Evolutionary conservation across 1,140 invertebrate species (phyloP).

Genomic region (Euura lappo): DNA sequence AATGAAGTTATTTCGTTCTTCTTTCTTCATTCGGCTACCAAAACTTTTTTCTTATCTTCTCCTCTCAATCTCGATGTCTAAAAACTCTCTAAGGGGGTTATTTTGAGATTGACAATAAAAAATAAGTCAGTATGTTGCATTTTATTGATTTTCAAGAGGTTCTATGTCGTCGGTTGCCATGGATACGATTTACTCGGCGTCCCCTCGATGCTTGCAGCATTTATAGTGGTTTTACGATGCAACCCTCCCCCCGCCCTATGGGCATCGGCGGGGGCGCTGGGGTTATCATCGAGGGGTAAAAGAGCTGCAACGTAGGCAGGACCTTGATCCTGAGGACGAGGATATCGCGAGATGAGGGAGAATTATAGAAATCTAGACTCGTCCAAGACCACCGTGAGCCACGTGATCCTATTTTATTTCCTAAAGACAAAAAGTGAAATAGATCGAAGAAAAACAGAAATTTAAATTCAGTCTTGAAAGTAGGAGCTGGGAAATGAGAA

Average conservation of each 20-base stretch:
- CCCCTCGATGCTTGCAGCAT: conserved; percentile 28
- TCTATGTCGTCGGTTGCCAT: conserved; percentile 40
- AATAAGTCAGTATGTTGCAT: conserved; percentile 31
- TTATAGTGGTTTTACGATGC: conserved; percentile 38
- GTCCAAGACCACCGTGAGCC: too few species aligned
- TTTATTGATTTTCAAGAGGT: conserved; percentile 44
- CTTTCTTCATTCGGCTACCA: neutral
- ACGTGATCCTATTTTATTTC: too few species aligned
- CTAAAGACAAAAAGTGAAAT: too few species aligned
- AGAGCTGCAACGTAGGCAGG: neutral
- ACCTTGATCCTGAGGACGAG: conserved; percentile 41
- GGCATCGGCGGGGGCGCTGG: neutral
- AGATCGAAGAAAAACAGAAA: too few species aligned
- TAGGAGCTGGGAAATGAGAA: too few species aligned
- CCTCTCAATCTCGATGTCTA: neutral
- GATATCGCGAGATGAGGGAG: conserved; percentile 5
- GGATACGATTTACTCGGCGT: conserved; percentile 34
- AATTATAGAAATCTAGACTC: too few species aligned
- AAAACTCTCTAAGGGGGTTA: too few species aligned
- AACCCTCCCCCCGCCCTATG: conserved; percentile 23
- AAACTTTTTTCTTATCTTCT: neutral
- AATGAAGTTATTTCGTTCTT: neutral
- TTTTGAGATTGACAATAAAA: neutral
- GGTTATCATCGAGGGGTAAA: neutral
- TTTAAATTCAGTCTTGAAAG: too few species aligned